phyloP scores from a whole-genome alignment of 2,888 invertebrate species.

The Rhingia campestris region DNA sequence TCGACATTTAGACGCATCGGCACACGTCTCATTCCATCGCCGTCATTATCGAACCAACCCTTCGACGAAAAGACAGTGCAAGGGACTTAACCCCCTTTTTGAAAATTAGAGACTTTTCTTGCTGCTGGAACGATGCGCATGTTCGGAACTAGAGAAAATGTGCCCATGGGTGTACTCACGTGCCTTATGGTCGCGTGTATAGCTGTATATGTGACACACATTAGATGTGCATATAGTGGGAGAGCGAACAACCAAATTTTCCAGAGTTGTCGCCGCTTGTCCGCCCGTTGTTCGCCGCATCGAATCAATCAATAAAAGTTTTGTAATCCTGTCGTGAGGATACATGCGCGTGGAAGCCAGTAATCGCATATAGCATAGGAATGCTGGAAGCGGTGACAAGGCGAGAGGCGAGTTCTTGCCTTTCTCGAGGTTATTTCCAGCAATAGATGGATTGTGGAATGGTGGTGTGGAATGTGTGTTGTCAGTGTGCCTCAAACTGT shows the following conservation, averaged over 20 bases:
- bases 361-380: slow-evolving; percentile 10
- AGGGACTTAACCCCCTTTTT: slow-evolving; percentile 48
- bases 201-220: slow-evolving; percentile 13
- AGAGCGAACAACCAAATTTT: slow-evolving; percentile 30
- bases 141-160: slow-evolving; percentile 56
- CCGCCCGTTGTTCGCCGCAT: slow-evolving; percentile 75
- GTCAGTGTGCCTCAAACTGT: slow-evolving; percentile 12
- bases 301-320: slow-evolving; percentile 74
- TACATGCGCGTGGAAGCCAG: slow-evolving; percentile 66
- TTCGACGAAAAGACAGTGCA: slow-evolving; percentile 5
- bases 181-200: slow-evolving; percentile 44
- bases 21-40: slow-evolving; percentile 3
- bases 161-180: slow-evolving; percentile 53
- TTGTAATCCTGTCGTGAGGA: slow-evolving; percentile 51
- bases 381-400: slow-evolving; percentile 37
- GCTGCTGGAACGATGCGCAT: slow-evolving; percentile 41
- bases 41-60: slow-evolving; percentile 42
- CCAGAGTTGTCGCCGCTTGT: slow-evolving; percentile 61
- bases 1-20: neutral
- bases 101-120: slow-evolving; percentile 4
- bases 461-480: neutral
- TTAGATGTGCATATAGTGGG: slow-evolving; percentile 20
- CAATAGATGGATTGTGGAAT: neutral
- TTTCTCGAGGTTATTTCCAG: slow-evolving; percentile 14
- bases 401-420: slow-evolving; percentile 21